Percentiles rank a stretch among this genome's conserved stretches.
Conservation (phyloP, 2,888 invertebrate species). For the Tipula lateralis region DNA sequence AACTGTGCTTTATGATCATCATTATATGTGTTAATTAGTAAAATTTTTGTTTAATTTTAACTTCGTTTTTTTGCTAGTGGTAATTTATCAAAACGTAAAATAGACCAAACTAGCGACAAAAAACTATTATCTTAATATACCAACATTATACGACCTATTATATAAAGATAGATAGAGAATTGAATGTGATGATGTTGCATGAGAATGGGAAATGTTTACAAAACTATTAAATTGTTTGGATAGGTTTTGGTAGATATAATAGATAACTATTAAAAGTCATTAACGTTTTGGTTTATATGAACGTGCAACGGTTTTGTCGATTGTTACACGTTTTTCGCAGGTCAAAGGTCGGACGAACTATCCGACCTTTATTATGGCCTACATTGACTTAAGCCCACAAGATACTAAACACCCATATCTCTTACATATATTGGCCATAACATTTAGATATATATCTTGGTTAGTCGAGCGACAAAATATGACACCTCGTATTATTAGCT, state of each 20-base stretch:
- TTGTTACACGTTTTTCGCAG: no score
- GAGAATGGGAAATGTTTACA: background rate
- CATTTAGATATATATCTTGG: no score
- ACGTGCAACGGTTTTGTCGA: no score
- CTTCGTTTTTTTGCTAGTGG: background rate
- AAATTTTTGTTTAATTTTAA: background rate
- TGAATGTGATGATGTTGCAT: background rate
- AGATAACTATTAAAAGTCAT: background rate
- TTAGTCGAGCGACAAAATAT: no score
- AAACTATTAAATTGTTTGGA: background rate
- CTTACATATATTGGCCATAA: no score
- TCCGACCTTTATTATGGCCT: no score
- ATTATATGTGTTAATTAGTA: conserved; percentile 19
- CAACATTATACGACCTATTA: background rate
- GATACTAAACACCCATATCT: no score
- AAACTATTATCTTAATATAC: background rate
- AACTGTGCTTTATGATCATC: background rate
- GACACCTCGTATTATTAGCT: no score
- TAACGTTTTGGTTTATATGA: background rate
- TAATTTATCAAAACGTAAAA: conserved; percentile 19
- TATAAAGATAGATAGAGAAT: background rate
- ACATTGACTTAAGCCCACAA: no score
- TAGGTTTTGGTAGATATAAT: background rate
- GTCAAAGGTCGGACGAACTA: no score
- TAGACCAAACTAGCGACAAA: background rate